phyloP scores from a whole-genome alignment of 2,888 invertebrate species.

The Tolmerus cingulatus region DNA sequence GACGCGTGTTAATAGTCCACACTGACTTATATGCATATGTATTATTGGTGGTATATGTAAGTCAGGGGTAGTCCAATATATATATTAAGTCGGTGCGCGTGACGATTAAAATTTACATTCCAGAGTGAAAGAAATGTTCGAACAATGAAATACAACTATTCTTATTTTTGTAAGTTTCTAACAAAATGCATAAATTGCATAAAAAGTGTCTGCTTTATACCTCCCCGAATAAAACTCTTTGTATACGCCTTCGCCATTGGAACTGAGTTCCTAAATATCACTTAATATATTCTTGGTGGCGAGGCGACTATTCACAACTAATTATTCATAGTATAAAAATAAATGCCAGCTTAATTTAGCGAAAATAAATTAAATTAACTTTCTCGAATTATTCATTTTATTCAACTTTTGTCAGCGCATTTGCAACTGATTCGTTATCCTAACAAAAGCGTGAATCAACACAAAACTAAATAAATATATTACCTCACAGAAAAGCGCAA shows the following conservation, averaged over 20 bases:
- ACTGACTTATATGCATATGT: no score
- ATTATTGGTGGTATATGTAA: no score
- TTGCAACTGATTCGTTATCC: not conserved
- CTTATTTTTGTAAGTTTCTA: not conserved
- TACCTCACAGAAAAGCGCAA: not conserved
- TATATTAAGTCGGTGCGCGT: no score
- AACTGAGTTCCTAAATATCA: not conserved
- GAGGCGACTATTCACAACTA: not conserved
- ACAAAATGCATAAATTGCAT: not conserved
- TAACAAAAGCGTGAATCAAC: not conserved
- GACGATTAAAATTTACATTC: no score
- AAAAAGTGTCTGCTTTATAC: not conserved
- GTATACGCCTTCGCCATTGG: not conserved
- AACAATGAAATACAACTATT: no score
- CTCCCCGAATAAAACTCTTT: not conserved
- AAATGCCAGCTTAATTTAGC: not conserved
- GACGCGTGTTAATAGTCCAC: no score
- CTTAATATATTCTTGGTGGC: not conserved
- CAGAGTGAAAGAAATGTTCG: no score
- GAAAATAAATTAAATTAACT: not conserved
- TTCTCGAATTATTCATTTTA: not conserved
- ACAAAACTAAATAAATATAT: not conserved
- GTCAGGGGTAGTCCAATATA: no score
- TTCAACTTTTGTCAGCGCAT: not conserved
- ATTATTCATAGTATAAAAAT: not conserved